These are phyloP conservation scores for Synergus gifuensis DNA, from an alignment of 2,888 invertebrate species.

Conservation along the genomic window DNA sequence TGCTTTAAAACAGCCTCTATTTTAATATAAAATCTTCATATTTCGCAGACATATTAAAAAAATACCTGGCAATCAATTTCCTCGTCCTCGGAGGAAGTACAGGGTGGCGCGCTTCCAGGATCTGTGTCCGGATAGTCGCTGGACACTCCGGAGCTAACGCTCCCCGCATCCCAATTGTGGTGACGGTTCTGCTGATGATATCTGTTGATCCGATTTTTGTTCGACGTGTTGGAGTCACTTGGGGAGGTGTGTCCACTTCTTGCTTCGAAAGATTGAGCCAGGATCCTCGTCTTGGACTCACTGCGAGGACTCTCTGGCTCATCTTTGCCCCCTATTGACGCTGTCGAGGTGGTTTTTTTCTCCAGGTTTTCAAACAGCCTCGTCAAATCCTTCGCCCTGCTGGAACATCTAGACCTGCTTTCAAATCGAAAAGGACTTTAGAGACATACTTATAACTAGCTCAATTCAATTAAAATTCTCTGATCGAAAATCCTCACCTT, in stretches of 20 bases:
- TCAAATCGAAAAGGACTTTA: slow-evolving; percentile 42
- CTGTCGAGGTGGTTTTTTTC: slow-evolving; percentile 57
- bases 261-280: slow-evolving; percentile 73
- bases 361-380: slow-evolving; percentile 72
- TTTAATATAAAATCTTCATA: too few species aligned
- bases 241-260: slow-evolving; percentile 73
- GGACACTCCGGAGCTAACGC: slow-evolving; percentile 86
- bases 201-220: slow-evolving; percentile 61
- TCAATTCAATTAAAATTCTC: too few species aligned
- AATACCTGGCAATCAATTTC: slow-evolving; percentile 82
- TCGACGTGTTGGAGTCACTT: slow-evolving; percentile 65
- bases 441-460: too few species aligned
- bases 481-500: neutral
- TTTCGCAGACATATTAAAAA: too few species aligned
- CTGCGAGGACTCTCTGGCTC: slow-evolving; percentile 62
- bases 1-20: too few species aligned
- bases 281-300: slow-evolving; percentile 72
- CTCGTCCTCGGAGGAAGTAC: slow-evolving; percentile 86
- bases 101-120: slow-evolving; percentile 85
- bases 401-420: slow-evolving; percentile 70
- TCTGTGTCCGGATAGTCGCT: slow-evolving; percentile 84
- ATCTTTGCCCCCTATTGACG: slow-evolving; percentile 59
- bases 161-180: slow-evolving; percentile 85
- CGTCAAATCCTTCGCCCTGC: slow-evolving; percentile 73
- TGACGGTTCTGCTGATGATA: slow-evolving; percentile 60